A percentile compares a stretch with the other conserved stretches of the same genome.
Conservation (phyloP, 2,797 vertebrate species). For the Sebastes elongatus region DNA sequence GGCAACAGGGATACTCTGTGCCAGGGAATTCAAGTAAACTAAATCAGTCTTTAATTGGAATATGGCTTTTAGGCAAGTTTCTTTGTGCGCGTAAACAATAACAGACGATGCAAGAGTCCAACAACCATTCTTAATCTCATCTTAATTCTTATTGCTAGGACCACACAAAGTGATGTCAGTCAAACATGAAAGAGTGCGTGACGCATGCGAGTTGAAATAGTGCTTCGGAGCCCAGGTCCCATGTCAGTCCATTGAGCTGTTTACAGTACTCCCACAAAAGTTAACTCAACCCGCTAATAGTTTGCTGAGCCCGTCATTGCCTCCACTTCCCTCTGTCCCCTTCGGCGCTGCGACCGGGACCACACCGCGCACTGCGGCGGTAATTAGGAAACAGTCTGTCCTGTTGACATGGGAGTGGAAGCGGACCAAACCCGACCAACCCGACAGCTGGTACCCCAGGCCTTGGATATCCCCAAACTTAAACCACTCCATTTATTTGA, state of each 20-base stretch:
- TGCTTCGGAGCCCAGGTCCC: constrained; percentile 43
- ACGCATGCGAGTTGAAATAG: constrained; percentile 50
- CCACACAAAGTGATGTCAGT: constrained; percentile 65
- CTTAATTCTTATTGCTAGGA: constrained; percentile 52
- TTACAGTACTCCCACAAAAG: constrained; percentile 74
- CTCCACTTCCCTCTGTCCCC: constrained; percentile 75
- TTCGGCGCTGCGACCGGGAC: constrained; percentile 68
- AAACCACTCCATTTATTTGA: constrained; percentile 80
- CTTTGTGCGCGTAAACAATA: constrained; percentile 33
- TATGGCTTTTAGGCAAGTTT: background rate
- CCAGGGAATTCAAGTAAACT: constrained; percentile 13
- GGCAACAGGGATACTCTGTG: constrained; percentile 11
- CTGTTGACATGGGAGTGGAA: constrained; percentile 76
- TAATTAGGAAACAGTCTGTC: constrained; percentile 76
- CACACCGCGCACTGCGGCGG: constrained; percentile 66
- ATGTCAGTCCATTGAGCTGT: constrained; percentile 69
- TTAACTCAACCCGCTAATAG: constrained; percentile 76
- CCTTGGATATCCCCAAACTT: constrained; percentile 75
- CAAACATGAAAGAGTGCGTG: constrained; percentile 60
- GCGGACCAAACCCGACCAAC: constrained; percentile 67
- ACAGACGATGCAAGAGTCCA: constrained; percentile 19
- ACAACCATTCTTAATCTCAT: constrained; percentile 23
- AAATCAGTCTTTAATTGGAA: constrained; percentile 12
- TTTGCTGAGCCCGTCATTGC: constrained; percentile 75
- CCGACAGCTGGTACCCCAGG: constrained; percentile 75